These are phyloP conservation scores for Sarcophaga subvicina DNA, from an alignment of 2,888 invertebrate genomes.

Conservation along the genomic window DNA sequence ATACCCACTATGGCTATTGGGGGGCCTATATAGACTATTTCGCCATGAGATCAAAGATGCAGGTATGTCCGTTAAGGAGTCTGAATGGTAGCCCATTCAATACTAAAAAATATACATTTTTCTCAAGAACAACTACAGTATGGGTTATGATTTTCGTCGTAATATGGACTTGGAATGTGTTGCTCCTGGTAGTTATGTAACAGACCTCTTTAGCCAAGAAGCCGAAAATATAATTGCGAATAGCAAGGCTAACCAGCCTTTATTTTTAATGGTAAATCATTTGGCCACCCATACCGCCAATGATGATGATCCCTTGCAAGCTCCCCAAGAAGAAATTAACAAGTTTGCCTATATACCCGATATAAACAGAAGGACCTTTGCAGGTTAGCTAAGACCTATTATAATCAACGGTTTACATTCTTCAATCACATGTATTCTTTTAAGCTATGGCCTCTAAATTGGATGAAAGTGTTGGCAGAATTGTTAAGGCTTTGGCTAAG, in stretches of 20 bases:
- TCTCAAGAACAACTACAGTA: conserved; percentile 58
- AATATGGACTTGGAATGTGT: conserved; percentile 83
- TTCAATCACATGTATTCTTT: conserved; percentile 73
- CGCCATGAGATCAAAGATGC: conserved; percentile 84
- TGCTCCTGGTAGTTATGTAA: conserved; percentile 85
- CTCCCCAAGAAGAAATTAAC: conserved; percentile 87
- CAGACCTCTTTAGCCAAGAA: conserved; percentile 87
- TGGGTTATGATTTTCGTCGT: conserved; percentile 83
- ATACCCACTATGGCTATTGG: conserved; percentile 92
- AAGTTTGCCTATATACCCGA: conserved; percentile 87
- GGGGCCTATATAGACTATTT: conserved; percentile 92
- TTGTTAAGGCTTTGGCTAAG: conserved; percentile 86
- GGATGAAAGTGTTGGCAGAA: conserved; percentile 91
- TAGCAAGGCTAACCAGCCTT: conserved; percentile 83
- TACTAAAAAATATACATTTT: neutral
- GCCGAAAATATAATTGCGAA: conserved; percentile 85
- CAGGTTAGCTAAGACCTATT: conserved; percentile 82
- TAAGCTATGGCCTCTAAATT: conserved; percentile 92
- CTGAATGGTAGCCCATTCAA: neutral
- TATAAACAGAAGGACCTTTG: conserved; percentile 86
- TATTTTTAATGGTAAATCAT: conserved; percentile 91
- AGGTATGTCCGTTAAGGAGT: conserved; percentile 72
- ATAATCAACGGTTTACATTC: too few species aligned
- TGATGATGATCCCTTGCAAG: conserved; percentile 86
- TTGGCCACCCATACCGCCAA: conserved; percentile 91